Evolutionary conservation across 2,797 vertebrate genomes (phyloP).

Genomic region (Catharus ustulatus): DNA sequence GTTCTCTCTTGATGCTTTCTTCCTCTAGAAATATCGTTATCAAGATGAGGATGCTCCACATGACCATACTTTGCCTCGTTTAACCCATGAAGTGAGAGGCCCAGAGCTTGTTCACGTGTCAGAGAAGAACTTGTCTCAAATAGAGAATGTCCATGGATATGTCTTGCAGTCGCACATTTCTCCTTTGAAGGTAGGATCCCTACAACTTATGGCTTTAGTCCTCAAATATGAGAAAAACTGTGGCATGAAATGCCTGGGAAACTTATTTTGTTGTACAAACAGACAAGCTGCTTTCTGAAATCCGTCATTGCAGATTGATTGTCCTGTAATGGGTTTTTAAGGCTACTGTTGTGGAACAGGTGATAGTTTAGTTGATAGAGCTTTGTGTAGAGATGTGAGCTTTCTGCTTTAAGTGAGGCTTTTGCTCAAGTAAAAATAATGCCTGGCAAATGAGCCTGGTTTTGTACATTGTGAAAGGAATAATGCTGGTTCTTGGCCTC

Average conservation of each 20-base stretch:
- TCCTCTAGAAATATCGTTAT: slow-evolving; percentile 89
- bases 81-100: slow-evolving; percentile 89
- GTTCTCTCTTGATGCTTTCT: background rate
- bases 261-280: background rate
- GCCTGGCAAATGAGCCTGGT: background rate
- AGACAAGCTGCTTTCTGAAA: background rate
- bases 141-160: slow-evolving; percentile 96
- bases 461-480: background rate
- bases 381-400: background rate
- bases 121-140: slow-evolving; percentile 96
- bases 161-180: slow-evolving; percentile 96
- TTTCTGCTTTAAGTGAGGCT: background rate
- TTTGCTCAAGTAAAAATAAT: background rate
- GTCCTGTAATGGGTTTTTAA: background rate
- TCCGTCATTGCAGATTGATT: background rate
- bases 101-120: slow-evolving; percentile 95
- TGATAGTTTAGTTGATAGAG: background rate
- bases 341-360: background rate
- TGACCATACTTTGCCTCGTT: slow-evolving; percentile 89
- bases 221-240: fast-evolving
- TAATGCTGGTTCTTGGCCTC: background rate
- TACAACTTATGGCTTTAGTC: background rate
- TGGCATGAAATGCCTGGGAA: background rate
- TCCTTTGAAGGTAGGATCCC: slow-evolving; percentile 87
- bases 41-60: slow-evolving; percentile 92